A percentile compares a stretch with the other conserved stretches of the same genome.
phyloP scores from a whole-genome alignment of 2,888 invertebrate species.

The Eumerus sabulonum region DNA sequence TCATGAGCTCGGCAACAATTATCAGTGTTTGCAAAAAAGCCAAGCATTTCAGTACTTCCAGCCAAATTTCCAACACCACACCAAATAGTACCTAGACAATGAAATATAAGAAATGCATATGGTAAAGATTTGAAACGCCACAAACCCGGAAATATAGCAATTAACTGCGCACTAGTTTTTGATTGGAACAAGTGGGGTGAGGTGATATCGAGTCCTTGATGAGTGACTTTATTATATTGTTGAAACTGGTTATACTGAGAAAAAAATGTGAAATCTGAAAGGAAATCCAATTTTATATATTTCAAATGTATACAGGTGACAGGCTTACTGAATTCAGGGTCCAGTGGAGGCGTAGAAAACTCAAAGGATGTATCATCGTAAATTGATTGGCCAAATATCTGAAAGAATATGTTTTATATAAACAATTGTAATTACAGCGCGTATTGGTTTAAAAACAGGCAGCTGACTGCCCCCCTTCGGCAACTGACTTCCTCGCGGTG shows the following conservation, averaged over 20 bases:
- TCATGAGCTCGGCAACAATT: conserved; percentile 86
- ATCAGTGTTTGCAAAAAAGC: conserved; percentile 83
- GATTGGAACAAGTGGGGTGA: conserved; percentile 55
- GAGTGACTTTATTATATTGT: conserved; percentile 49
- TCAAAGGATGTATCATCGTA: conserved; percentile 24
- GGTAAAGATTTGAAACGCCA: background rate
- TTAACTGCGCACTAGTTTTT: conserved; percentile 48
- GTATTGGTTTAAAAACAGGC: too few species aligned
- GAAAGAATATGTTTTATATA: too few species aligned
- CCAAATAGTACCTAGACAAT: conserved; percentile 84
- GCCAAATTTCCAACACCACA: conserved; percentile 86
- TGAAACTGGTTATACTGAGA: conserved; percentile 36
- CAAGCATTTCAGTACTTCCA: conserved; percentile 81
- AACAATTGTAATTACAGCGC: too few species aligned
- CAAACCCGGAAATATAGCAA: conserved; percentile 53
- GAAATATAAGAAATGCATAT: background rate
- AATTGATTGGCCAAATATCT: conserved; percentile 26
- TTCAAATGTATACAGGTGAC: background rate
- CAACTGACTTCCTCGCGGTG: too few species aligned
- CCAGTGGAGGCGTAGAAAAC: conserved; percentile 6
- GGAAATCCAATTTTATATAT: too few species aligned
- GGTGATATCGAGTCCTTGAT: conserved; percentile 57
- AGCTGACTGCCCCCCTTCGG: too few species aligned
- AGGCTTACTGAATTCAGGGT: conserved; percentile 31
- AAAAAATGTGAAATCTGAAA: conserved; percentile 45